phyloP scores from a whole-genome alignment of 2,113 vertebrate genomes.

The Bolborhynchus lineola region DNA sequence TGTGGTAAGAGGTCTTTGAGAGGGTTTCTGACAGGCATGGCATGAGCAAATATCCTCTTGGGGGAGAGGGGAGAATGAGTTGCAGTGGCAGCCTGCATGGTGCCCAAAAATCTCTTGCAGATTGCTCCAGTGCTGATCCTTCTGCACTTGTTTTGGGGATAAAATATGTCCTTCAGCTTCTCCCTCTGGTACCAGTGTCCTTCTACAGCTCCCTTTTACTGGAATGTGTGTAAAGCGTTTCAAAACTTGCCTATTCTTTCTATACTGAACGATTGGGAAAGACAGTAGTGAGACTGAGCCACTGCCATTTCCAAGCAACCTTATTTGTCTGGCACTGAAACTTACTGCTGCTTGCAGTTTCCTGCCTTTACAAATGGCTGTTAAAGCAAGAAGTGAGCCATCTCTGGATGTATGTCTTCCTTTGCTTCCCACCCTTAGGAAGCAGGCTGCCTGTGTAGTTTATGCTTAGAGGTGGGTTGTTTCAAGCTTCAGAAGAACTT shows the following conservation, averaged over 20 bases:
- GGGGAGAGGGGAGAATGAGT: not conserved
- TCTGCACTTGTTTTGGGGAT: not conserved
- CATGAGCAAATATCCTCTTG: accelerated
- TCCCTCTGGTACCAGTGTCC: not conserved
- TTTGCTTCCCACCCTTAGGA: not conserved
- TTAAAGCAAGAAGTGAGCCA: not conserved
- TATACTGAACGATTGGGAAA: accelerated
- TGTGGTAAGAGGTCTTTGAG: not conserved
- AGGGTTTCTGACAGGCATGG: not conserved
- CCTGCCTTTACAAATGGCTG: not conserved
- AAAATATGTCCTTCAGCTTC: not conserved
- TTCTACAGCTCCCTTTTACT: not conserved
- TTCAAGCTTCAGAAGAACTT: not conserved
- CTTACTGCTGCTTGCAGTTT: not conserved
- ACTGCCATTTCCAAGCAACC: not conserved
- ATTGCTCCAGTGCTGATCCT: not conserved
- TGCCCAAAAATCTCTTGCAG: not conserved
- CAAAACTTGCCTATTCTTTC: not conserved
- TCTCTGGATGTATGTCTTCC: not conserved
- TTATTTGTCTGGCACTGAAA: not conserved
- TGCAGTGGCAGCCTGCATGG: not conserved
- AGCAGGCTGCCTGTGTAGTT: not conserved
- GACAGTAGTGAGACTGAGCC: not conserved
- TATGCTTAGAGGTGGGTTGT: slow-evolving; percentile 36
- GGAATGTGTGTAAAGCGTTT: accelerated